Evolutionary conservation across 2,888 invertebrate species (phyloP).

Genomic region (Oasisia sp.): DNA sequence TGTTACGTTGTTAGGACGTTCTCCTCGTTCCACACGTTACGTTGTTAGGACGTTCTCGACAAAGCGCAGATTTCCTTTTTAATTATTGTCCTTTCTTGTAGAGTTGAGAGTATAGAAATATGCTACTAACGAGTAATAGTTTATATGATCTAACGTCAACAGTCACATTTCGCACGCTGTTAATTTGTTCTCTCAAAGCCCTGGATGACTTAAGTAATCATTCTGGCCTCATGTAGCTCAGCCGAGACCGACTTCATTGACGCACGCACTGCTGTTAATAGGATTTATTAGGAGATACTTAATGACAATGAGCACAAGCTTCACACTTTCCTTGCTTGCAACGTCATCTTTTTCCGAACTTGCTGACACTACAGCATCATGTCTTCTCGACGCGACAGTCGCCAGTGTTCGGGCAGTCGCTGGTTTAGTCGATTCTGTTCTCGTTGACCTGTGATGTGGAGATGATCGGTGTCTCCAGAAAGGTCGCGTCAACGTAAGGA

Average conservation of each 20-base stretch:
- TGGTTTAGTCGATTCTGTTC: not conserved
- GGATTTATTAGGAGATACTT: not conserved
- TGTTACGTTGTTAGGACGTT: no score
- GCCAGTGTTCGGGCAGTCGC: not conserved
- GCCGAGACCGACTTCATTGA: not conserved
- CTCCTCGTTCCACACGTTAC: not conserved
- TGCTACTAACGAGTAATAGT: not conserved
- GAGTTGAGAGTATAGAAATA: not conserved
- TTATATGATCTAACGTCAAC: not conserved
- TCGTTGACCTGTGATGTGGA: not conserved
- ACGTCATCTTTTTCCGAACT: not conserved
- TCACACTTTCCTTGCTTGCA: not conserved
- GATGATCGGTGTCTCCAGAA: not conserved
- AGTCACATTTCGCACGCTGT: not conserved
- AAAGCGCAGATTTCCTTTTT: not conserved
- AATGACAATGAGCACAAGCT: not conserved
- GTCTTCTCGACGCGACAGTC: not conserved
- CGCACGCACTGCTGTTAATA: not conserved
- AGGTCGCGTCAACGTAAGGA: not conserved
- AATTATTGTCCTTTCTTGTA: not conserved
- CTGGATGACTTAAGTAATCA: not conserved
- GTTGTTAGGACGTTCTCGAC: not conserved
- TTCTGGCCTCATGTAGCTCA: not conserved
- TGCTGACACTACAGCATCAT: not conserved
- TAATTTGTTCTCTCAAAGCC: not conserved